Evolutionary conservation across 2,888 invertebrate species (phyloP).

Genomic region (Stenodera caucasica): DNA sequence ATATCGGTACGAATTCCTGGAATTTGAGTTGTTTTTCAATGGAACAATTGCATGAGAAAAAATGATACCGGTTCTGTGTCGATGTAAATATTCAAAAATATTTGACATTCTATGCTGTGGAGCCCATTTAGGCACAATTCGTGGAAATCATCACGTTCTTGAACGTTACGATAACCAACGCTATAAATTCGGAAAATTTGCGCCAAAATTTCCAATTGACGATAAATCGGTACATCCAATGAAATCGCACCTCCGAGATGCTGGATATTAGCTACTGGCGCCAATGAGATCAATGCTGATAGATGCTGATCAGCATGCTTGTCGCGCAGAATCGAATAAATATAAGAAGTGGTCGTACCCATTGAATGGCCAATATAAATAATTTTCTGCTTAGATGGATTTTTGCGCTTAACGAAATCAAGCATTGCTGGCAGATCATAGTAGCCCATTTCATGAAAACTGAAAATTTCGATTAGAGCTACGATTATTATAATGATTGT

Average conservation of each 20-base stretch:
- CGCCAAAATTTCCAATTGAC: background rate
- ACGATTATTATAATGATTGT: too few species aligned
- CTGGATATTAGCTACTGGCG: constrained; percentile 1
- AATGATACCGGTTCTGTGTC: background rate
- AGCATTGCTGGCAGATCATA: background rate
- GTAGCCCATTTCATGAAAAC: background rate
- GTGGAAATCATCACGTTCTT: background rate
- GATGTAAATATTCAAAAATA: background rate
- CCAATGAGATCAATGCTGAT: background rate
- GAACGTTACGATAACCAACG: background rate
- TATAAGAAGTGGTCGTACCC: constrained; percentile 6
- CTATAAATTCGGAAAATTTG: background rate
- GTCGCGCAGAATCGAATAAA: constrained; percentile 5
- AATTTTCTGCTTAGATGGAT: background rate
- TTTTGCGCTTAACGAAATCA: background rate
- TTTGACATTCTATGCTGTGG: background rate
- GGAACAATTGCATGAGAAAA: too few species aligned
- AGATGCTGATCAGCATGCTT: constrained; percentile 2
- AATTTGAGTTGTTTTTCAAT: too few species aligned
- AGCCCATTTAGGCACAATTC: background rate
- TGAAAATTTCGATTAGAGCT: background rate
- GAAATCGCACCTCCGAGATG: background rate
- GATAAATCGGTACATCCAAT: background rate
- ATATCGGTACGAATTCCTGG: background rate
- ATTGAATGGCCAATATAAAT: constrained; percentile 9